These are phyloP conservation scores for Bovichtus diacanthus DNA, from an alignment of 2,797 vertebrate species.

Conservation along the genomic window DNA sequence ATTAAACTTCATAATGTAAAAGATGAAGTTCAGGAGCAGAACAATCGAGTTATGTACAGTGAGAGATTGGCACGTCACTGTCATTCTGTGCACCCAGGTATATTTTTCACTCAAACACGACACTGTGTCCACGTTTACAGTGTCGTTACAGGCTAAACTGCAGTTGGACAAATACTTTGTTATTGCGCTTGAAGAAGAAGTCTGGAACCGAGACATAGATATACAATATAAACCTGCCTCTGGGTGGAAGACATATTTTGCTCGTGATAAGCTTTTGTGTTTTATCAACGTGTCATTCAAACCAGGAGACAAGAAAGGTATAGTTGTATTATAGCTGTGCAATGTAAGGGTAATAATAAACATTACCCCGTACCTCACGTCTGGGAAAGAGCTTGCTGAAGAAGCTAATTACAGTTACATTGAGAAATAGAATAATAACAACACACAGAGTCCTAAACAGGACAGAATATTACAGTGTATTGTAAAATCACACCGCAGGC, in stretches of 20 bases:
- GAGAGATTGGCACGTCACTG: constrained; percentile 10
- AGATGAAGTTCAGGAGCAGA: constrained; percentile 37
- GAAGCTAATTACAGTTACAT: background rate
- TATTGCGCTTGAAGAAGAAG: constrained; percentile 50
- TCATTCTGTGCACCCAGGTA: constrained; percentile 10
- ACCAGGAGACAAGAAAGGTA: background rate
- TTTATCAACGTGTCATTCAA: background rate
- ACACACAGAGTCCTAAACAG: background rate
- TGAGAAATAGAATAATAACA: background rate
- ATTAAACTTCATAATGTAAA: constrained; percentile 51
- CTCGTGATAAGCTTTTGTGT: constrained; percentile 7
- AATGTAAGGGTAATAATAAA: background rate
- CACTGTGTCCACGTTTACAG: constrained; percentile 14
- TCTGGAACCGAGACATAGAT: constrained; percentile 14
- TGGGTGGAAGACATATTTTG: background rate
- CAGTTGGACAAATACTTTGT: constrained; percentile 53
- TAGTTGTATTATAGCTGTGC: background rate
- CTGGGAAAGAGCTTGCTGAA: background rate
- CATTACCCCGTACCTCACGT: background rate
- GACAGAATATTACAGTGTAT: too few species aligned
- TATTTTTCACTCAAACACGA: constrained; percentile 42
- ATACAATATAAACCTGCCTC: constrained; percentile 11
- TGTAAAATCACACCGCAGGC: background rate
- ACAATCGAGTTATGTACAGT: constrained; percentile 38
- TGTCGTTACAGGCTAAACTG: constrained; percentile 25